Evolutionary conservation across 2,797 vertebrate genomes (phyloP), one percentile per base, ranked within the genome.

Genomic region (Periparus ater): DNA sequence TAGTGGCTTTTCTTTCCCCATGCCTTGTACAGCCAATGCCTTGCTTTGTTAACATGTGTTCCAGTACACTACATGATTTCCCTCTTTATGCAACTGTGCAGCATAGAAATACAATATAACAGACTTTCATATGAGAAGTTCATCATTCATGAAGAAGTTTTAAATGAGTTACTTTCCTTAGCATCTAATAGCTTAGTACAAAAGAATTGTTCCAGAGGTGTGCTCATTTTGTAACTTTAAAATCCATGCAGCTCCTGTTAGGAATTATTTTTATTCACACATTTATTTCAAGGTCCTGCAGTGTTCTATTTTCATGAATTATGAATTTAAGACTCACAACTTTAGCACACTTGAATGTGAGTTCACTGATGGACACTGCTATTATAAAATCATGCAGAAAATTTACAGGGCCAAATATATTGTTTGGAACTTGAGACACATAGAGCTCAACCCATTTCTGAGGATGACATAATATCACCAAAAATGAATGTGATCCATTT

Each of bases 381-480:
- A 23, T 85, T 93, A 58, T 16, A 62, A 90, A 92, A 92, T 53
- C 32, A 53, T 15, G 15, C 26, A 57, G 63, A 87, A 89, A 79
- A 87, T 73, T 32, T 38, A 79, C 60, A 82, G 63, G 30, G 51
- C 11, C 10, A 85, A 53, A 29, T 45, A 36, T 48, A 38, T 40
- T 51, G 30, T 60, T 17, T 85, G 65, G 91, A 96, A 94, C 97
- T 93, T 92, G 94, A 92, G 84, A 91, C 68, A 82, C 7, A 32
- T 89, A 71, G 70, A 92, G 19, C 36, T 91, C 58, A 77, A 73
- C 9, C 1, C 42, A 32, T 45, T 94, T 93, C 68, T 89, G 63
- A 76, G 20, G 54, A 76, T 88, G 79, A 82, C 40, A 32, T 85
- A 91, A 61, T 78, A 13, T 3, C 36, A 76, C 45, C 2, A 13